phyloP scores from a whole-genome alignment of 2,888 invertebrate species.

The Blomia tropicalis region DNA sequence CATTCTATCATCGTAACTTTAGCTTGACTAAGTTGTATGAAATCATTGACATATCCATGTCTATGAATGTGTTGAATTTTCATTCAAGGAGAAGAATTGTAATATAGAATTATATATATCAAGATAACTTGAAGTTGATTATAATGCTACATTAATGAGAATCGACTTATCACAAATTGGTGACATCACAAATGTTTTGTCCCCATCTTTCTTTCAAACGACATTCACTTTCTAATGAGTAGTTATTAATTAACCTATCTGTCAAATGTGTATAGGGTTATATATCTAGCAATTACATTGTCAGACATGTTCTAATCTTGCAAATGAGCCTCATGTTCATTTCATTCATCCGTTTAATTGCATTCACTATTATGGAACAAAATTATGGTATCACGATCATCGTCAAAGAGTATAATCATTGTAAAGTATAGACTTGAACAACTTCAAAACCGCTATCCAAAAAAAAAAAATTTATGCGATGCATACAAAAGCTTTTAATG shows the following conservation, averaged over 20 bases:
- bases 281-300: neutral
- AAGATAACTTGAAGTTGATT: neutral
- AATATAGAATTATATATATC: neutral
- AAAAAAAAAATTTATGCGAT: too few species aligned
- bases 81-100: too few species aligned
- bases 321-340: neutral
- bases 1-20: neutral
- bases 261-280: neutral
- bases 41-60: too few species aligned
- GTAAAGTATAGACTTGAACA: too few species aligned
- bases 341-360: conserved; percentile 11
- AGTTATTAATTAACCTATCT: conserved; percentile 12
- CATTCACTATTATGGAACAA: conserved; percentile 12
- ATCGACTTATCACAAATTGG: neutral
- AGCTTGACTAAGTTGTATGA: too few species aligned
- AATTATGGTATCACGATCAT: too few species aligned
- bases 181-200: neutral
- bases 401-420: too few species aligned
- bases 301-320: neutral
- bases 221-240: too few species aligned
- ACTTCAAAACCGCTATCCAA: too few species aligned
- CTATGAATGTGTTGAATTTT: too few species aligned
- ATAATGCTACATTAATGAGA: neutral
- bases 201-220: neutral
- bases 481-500: too few species aligned